Conservation (phyloP, 2,888 invertebrate species). For the Eurytoma californica region DNA sequence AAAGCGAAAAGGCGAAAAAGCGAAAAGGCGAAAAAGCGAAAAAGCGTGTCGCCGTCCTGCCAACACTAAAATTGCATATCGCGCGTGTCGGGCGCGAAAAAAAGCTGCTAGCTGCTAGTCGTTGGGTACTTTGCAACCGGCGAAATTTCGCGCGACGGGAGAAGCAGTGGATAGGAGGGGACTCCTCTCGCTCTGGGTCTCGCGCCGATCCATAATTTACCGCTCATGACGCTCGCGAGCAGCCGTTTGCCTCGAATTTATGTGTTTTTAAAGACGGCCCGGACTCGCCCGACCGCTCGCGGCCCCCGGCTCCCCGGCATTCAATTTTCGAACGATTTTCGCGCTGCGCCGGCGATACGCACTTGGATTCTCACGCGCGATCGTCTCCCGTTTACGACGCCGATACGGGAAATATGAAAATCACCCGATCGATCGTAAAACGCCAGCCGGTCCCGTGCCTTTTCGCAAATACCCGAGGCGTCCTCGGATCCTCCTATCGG, state of each 20-base stretch:
- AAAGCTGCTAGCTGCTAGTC: no score
- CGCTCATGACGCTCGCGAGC: slow-evolving; percentile 68
- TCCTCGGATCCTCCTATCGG: slow-evolving; percentile 39
- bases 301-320: slow-evolving; percentile 64
- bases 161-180: no score
- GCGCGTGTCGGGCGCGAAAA: neutral
- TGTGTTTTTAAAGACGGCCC: slow-evolving; percentile 71
- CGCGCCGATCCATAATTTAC: slow-evolving; percentile 73
- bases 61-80: slow-evolving; percentile 54
- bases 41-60: slow-evolving; percentile 31
- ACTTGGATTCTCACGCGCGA: neutral
- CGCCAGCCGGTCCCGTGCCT: neutral
- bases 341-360: slow-evolving; percentile 30
- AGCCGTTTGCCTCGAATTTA: slow-evolving; percentile 73
- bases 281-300: slow-evolving; percentile 56
- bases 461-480: slow-evolving; percentile 13
- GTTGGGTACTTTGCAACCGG: no score
- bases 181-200: slow-evolving; percentile 9
- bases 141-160: no score
- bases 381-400: neutral
- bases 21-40: slow-evolving; percentile 53
- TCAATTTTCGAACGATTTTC: slow-evolving; percentile 66
- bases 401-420: slow-evolving; percentile 42
- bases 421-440: slow-evolving; percentile 33
- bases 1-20: slow-evolving; percentile 52